Conservation (phyloP, 2,797 vertebrate genomes). For the Pseudomugil tenellus region DNA sequence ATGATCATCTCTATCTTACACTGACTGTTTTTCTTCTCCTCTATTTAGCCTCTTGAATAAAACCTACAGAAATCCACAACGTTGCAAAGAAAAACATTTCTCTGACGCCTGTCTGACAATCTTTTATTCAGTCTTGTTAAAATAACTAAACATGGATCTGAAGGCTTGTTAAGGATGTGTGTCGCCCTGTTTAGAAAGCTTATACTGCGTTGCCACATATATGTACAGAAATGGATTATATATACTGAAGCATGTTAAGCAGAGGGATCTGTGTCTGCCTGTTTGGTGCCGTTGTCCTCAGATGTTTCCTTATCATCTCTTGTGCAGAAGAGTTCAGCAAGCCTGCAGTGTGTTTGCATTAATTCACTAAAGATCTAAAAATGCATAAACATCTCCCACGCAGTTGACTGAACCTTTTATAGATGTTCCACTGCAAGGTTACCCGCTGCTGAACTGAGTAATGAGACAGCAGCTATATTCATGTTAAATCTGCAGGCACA, state of each 20-base stretch:
- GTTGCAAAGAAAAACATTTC: not conserved
- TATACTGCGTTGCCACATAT: not conserved
- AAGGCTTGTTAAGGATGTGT: not conserved
- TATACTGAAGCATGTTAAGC: not conserved
- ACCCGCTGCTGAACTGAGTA: not conserved
- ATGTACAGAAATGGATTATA: not conserved
- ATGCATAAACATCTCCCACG: not conserved
- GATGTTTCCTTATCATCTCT: not conserved
- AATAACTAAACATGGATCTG: not conserved
- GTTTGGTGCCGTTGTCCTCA: not conserved
- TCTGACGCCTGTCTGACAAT: not conserved
- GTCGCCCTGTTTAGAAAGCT: not conserved
- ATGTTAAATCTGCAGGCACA: not conserved
- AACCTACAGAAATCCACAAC: not conserved
- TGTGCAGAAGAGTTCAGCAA: not conserved
- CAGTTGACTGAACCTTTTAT: not conserved
- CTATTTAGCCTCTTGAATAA: not conserved
- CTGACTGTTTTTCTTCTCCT: not conserved
- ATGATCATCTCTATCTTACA: not conserved
- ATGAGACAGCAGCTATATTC: not conserved
- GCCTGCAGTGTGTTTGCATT: not conserved
- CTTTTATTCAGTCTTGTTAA: not conserved
- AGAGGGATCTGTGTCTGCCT: not conserved
- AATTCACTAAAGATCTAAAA: not conserved
- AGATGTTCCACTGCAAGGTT: not conserved